Percentiles rank a stretch among this genome's conserved stretches.
Conservation (phyloP, 2,797 vertebrate genomes). For the Epinephelus malabaricus region DNA sequence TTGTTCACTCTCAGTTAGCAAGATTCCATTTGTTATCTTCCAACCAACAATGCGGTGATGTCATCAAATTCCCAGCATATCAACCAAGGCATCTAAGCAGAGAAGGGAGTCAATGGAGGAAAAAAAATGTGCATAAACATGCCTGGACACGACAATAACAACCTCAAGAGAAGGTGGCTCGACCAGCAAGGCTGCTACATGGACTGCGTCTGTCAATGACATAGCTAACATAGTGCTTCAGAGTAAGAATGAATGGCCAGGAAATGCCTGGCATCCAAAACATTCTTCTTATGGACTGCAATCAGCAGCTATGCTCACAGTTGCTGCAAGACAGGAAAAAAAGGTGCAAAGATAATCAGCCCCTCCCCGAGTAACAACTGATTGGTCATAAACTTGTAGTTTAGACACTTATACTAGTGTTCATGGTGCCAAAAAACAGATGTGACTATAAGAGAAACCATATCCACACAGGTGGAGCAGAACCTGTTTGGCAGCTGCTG, state of each 20-base stretch:
- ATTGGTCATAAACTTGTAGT: not conserved
- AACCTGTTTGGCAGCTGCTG: conserved; percentile 51
- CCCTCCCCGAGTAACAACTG: conserved; percentile 6
- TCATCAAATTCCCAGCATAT: conserved; percentile 73
- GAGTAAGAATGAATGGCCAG: conserved; percentile 42
- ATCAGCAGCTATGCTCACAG: conserved; percentile 48
- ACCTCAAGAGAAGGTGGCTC: conserved; percentile 23
- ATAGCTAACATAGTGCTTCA: conserved; percentile 39
- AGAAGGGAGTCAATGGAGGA: conserved; percentile 37
- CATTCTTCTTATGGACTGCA: conserved; percentile 61
- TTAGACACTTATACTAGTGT: not conserved
- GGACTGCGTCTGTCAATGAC: conserved; percentile 30
- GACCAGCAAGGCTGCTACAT: conserved; percentile 44
- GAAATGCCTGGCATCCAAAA: conserved; percentile 75
- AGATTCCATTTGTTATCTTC: conserved; percentile 9
- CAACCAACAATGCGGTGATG: conserved; percentile 37
- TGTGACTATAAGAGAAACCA: not conserved
- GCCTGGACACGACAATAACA: conserved; percentile 56
- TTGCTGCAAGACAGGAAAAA: conserved; percentile 20
- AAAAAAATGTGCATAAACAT: conserved; percentile 48
- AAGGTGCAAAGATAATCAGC: conserved; percentile 6
- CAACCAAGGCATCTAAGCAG: conserved; percentile 25
- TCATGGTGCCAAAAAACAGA: not conserved
- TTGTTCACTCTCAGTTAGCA: not conserved
- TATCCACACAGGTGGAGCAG: conserved; percentile 20